phyloP scores from a whole-genome alignment of 2,888 invertebrate species.

The Nephrotoma appendiculata region DNA sequence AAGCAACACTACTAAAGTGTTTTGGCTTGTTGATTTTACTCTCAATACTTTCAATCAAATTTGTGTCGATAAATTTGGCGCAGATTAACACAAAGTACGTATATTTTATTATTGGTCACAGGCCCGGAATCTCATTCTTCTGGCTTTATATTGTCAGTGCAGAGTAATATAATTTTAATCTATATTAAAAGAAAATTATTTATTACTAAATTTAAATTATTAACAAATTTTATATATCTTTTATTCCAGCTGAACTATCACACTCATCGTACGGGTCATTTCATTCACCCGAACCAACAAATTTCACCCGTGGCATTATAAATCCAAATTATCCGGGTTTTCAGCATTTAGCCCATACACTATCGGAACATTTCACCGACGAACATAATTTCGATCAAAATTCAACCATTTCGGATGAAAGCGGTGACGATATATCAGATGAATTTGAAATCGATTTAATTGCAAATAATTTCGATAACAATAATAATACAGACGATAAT shows the following conservation, averaged over 20 bases:
- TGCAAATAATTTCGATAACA: conserved; percentile 11
- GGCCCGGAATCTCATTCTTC: too few species aligned
- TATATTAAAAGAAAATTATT: too few species aligned
- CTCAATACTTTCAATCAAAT: too few species aligned
- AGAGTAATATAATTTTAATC: too few species aligned
- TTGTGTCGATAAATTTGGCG: too few species aligned
- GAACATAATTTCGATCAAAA: conserved; percentile 25
- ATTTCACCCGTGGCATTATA: conserved; percentile 53
- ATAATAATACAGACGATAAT: conserved; percentile 29
- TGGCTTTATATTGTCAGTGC: too few species aligned
- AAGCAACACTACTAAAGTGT: too few species aligned
- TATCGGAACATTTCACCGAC: conserved; percentile 33
- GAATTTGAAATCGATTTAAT: conserved; percentile 26
- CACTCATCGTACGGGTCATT: conserved; percentile 15
- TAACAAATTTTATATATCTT: not conserved
- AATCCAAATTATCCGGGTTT: conserved; percentile 77
- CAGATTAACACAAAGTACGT: too few species aligned
- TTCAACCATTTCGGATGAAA: conserved; percentile 25
- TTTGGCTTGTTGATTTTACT: too few species aligned
- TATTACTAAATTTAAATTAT: too few species aligned
- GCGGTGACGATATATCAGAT: conserved; percentile 26
- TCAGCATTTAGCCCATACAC: conserved; percentile 62
- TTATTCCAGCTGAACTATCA: conserved; percentile 13
- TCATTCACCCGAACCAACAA: conserved; percentile 19
- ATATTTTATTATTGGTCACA: too few species aligned